phyloP scores from a whole-genome alignment of 1,140 invertebrate species.

The Pogonomyrmex barbatus region DNA sequence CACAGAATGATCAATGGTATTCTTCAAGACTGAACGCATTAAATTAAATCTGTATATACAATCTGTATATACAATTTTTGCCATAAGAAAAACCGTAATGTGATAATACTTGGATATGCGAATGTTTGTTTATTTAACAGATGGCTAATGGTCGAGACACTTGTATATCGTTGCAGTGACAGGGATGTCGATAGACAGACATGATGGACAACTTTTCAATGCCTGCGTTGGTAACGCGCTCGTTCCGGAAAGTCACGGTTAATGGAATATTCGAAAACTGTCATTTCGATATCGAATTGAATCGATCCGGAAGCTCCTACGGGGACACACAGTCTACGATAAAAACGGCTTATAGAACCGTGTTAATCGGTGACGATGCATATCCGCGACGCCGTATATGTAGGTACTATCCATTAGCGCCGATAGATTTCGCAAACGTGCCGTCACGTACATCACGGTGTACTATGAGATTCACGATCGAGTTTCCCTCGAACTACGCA shows the following conservation, averaged over 20 bases:
- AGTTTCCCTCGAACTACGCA: constrained; percentile 18
- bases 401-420: constrained; percentile 51
- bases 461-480: constrained; percentile 27
- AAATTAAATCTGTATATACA: not conserved
- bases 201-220: constrained; percentile 44
- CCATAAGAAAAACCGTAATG: not conserved
- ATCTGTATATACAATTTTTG: too few species aligned
- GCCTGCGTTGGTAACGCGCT: not conserved
- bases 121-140: constrained; percentile 10
- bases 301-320: constrained; percentile 45
- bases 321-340: not conserved
- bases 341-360: constrained; percentile 40
- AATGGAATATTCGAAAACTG: constrained; percentile 61
- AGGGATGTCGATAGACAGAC: constrained; percentile 15
- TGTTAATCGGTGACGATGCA: constrained; percentile 17
- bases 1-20: not conserved
- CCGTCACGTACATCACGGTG: constrained; percentile 21
- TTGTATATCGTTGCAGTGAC: not conserved
- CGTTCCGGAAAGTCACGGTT: constrained; percentile 40
- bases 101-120: not conserved
- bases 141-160: not conserved
- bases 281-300: constrained; percentile 47
- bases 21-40: not conserved
- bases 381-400: constrained; percentile 3
- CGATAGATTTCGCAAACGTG: constrained; percentile 40